phyloP scores from a whole-genome alignment of 2,113 vertebrate genomes.

The Leptodactylus fuscus region DNA sequence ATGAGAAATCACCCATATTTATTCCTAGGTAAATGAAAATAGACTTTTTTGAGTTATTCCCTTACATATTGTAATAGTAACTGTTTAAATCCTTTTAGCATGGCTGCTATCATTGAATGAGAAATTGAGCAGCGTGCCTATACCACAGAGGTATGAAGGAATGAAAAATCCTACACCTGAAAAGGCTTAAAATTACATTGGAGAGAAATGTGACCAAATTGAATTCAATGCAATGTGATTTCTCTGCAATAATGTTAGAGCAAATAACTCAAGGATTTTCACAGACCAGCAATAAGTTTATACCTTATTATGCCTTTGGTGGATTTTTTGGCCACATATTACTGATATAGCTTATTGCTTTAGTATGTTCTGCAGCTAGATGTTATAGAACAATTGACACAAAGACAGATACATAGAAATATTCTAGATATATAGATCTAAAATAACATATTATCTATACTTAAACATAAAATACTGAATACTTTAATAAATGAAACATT shows the following conservation, averaged over 20 bases:
- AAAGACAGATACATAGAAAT: no score
- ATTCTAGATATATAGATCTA: no score
- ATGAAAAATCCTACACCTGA: neutral
- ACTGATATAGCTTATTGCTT: neutral
- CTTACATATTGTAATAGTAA: no score
- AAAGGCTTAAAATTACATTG: constrained; percentile 27
- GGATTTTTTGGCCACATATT: neutral
- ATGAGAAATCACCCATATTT: neutral
- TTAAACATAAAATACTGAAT: no score
- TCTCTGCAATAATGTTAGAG: constrained; percentile 21
- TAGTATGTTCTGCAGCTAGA: neutral
- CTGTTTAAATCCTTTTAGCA: neutral
- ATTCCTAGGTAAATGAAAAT: neutral
- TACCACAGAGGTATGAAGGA: neutral
- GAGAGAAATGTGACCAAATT: constrained; percentile 27
- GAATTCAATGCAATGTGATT: constrained; percentile 9
- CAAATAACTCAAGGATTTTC: constrained; percentile 34
- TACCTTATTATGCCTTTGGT: neutral
- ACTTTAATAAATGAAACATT: no score
- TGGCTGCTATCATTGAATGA: neutral
- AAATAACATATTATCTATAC: no score
- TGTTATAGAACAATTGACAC: no score
- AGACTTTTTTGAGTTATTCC: neutral
- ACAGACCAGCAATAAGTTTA: constrained; percentile 27
- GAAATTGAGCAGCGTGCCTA: neutral